phyloP scores from a whole-genome alignment of 2,888 invertebrate species.

The Petrolisthes cinctipes region DNA sequence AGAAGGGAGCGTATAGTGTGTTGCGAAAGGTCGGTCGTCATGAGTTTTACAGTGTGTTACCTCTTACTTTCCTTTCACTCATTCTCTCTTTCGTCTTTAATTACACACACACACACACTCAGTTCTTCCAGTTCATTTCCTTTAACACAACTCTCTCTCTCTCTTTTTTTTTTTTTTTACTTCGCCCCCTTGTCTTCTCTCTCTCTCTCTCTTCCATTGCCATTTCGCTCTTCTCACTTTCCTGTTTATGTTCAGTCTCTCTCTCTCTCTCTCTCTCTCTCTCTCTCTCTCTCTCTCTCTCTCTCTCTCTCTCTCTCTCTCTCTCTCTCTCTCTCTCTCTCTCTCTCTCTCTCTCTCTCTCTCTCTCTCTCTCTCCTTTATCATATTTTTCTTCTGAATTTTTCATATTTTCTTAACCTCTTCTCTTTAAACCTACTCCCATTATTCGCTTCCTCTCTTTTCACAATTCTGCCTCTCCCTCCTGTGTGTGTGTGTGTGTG shows the following conservation, averaged over 20 bases:
- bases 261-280: background rate
- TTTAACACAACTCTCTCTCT: conserved; percentile 5
- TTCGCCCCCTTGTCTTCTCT: background rate
- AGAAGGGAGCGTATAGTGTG: background rate
- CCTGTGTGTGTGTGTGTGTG: no score
- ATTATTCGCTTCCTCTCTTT: no score
- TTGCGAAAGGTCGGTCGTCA: no score
- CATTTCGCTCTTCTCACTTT: background rate
- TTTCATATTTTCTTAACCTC: no score
- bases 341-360: background rate
- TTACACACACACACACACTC: background rate
- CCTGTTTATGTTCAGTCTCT: background rate
- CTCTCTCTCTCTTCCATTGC: background rate
- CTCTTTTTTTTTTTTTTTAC: conserved; percentile 1
- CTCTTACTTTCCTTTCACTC: no score
- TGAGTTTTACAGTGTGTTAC: no score
- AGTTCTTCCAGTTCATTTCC: background rate
- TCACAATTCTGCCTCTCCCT: no score
- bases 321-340: conserved; percentile 21
- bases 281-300: conserved; percentile 25
- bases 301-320: background rate
- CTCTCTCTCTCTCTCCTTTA: background rate
- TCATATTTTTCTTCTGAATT: no score
- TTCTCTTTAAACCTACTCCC: no score
- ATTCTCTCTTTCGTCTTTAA: no score